Evolutionary conservation across 2,797 vertebrate species (phyloP).

Genomic region (Spinus pinus): DNA sequence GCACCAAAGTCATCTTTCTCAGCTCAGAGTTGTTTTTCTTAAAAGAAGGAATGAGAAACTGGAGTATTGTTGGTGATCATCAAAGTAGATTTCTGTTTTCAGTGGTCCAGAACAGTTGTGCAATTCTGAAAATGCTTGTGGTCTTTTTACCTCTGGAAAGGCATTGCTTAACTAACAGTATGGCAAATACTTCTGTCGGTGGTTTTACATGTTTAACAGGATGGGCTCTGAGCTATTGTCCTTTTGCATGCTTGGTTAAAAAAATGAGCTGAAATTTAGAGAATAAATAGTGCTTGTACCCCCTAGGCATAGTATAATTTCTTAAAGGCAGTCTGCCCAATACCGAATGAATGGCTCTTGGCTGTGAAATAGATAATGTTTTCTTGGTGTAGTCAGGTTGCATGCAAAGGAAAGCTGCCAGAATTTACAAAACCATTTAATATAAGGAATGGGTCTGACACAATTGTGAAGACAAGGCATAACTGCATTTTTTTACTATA

Average conservation of each 20-base stretch:
- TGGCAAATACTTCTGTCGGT: not conserved
- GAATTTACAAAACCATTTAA: not conserved
- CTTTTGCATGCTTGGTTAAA: not conserved
- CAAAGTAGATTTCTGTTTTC: not conserved
- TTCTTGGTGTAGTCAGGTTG: not conserved
- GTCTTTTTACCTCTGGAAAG: not conserved
- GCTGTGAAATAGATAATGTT: not conserved
- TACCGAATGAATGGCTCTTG: not conserved
- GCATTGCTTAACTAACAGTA: not conserved
- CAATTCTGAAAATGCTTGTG: not conserved
- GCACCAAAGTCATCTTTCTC: not conserved
- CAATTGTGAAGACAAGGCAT: not conserved
- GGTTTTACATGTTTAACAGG: not conserved
- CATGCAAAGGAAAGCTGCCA: not conserved
- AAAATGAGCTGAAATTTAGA: conserved; percentile 8
- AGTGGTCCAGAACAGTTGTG: not conserved
- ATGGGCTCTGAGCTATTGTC: not conserved
- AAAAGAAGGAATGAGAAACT: not conserved
- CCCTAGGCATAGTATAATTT: not conserved
- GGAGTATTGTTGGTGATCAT: not conserved
- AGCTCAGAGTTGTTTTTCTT: not conserved
- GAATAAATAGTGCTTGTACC: not conserved
- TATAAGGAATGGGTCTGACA: not conserved
- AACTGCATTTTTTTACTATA: not conserved
- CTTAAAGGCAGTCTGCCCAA: not conserved